These are phyloP conservation scores for Trachurus trachurus DNA, from an alignment of 2,797 vertebrate genomes.

Conservation along the genomic window DNA sequence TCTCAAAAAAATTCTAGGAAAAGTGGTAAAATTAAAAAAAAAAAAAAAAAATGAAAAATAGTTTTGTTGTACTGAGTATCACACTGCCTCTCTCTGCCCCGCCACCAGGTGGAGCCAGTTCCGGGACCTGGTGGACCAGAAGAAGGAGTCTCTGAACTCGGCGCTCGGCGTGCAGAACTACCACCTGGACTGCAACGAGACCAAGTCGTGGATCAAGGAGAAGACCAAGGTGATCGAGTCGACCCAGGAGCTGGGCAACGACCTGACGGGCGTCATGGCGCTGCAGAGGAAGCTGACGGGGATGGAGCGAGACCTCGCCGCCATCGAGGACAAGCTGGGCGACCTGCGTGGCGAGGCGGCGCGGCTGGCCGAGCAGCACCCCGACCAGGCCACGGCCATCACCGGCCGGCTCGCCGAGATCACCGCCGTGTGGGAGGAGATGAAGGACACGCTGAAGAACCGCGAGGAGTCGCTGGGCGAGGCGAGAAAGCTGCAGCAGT, in stretches of 20 bases:
- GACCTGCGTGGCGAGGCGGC: constrained; percentile 92
- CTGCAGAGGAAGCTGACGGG: constrained; percentile 95
- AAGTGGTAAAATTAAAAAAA: too few relatives aligned
- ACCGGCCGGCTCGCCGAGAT: constrained; percentile 92
- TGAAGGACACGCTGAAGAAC: constrained; percentile 90
- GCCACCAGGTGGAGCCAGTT: constrained; percentile 93
- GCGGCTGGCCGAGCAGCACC: constrained; percentile 90
- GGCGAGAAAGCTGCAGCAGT: constrained; percentile 96
- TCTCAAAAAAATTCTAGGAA: too few relatives aligned
- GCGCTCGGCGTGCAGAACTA: constrained; percentile 97
- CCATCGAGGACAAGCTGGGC: constrained; percentile 93
- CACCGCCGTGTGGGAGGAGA: constrained; percentile 93
- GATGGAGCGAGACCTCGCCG: constrained; percentile 95
- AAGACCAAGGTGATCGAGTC: constrained; percentile 98
- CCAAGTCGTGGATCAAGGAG: constrained; percentile 96
- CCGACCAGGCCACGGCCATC: constrained; percentile 94
- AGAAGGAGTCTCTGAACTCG: constrained; percentile 93
- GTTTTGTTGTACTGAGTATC: too few relatives aligned
- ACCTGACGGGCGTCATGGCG: constrained; percentile 94
- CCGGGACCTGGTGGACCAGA: constrained; percentile 93
- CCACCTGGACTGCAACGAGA: constrained; percentile 96
- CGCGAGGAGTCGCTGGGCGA: constrained; percentile 95
- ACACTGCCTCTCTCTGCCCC: neutral
- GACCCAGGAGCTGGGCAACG: constrained; percentile 95
- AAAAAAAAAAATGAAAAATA: too few relatives aligned